Percentiles rank a stretch among this genome's conserved stretches.
These are phyloP conservation scores for Falcaria lacertinaria DNA, from an alignment of 2,888 invertebrate genomes.

Conservation along the genomic window DNA sequence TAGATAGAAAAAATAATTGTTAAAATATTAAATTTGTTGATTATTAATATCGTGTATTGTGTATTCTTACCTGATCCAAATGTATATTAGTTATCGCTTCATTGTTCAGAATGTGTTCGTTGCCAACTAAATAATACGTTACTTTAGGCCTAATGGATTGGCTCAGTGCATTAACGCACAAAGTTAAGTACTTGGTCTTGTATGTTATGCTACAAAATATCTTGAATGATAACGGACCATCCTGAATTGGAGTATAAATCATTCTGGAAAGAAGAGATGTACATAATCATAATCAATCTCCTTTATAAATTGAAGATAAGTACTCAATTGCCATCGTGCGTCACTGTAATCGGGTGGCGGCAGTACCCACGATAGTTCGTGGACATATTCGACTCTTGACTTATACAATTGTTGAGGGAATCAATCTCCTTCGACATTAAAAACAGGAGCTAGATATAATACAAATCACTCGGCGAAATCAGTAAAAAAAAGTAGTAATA, in stretches of 20 bases:
- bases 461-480: too few relatives aligned
- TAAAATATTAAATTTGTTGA: background rate
- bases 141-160: slow-evolving; percentile 74
- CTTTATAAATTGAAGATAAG: too few relatives aligned
- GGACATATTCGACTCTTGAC: too few relatives aligned
- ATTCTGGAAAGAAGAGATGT: slow-evolving; percentile 55
- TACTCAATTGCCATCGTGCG: too few relatives aligned
- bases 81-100: slow-evolving; percentile 63
- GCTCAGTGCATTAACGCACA: slow-evolving; percentile 75
- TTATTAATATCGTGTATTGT: background rate
- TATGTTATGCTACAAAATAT: slow-evolving; percentile 77
- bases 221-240: slow-evolving; percentile 77
- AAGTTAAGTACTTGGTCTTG: slow-evolving; percentile 67
- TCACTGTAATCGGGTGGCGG: too few relatives aligned
- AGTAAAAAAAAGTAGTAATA: too few relatives aligned
- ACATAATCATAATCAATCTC: background rate
- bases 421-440: too few relatives aligned
- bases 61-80: slow-evolving; percentile 67
- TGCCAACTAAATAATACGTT: slow-evolving; percentile 62
- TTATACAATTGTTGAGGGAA: too few relatives aligned
- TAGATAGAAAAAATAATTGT: background rate
- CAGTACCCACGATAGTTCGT: too few relatives aligned
- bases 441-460: too few relatives aligned
- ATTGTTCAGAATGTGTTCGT: slow-evolving; percentile 53
- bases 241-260: slow-evolving; percentile 72